phyloP scores from a whole-genome alignment of 2,888 invertebrate species.

The Pimpla rufipes region DNA sequence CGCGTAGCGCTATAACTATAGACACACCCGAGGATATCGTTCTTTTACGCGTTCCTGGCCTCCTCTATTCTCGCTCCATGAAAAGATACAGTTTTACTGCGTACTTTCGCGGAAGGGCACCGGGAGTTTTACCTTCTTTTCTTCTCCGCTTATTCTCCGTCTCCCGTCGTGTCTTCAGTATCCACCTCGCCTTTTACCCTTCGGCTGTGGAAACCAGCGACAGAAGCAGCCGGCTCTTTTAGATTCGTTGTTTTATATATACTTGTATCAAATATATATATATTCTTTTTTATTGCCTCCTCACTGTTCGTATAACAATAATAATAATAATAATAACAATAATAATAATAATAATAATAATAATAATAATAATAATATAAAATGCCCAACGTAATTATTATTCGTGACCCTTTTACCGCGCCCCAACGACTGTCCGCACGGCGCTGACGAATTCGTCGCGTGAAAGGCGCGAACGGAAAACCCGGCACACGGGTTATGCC shows the following conservation, averaged over 20 bases:
- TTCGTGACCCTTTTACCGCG: slow-evolving; percentile 36
- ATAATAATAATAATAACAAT: background rate
- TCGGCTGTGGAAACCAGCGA: background rate
- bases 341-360: slow-evolving; percentile 7
- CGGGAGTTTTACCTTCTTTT: slow-evolving; percentile 2
- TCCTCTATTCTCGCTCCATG: slow-evolving; percentile 16
- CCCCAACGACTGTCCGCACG: background rate
- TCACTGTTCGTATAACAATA: background rate
- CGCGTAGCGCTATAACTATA: background rate
- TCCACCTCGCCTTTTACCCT: background rate
- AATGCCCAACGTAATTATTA: slow-evolving; percentile 21
- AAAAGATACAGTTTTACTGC: slow-evolving; percentile 47
- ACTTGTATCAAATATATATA: too few relatives aligned
- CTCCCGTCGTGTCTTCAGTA: background rate
- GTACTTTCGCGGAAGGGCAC: slow-evolving; percentile 29
- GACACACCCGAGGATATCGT: slow-evolving; percentile 5
- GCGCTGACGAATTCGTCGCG: slow-evolving; percentile 19
- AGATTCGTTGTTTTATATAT: background rate
- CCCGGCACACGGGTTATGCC: background rate
- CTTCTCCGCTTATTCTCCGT: slow-evolving; percentile 20
- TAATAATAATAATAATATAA: slow-evolving; percentile 2
- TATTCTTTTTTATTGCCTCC: slow-evolving; percentile 1
- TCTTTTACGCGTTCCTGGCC: slow-evolving; percentile 36
- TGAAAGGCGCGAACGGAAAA: slow-evolving; percentile 45
- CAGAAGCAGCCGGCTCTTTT: slow-evolving; percentile 1